Percentiles rank a stretch among this genome's conserved stretches.
Conservation (phyloP, 2,888 invertebrate genomes). For the Embidobia sp. region DNA sequence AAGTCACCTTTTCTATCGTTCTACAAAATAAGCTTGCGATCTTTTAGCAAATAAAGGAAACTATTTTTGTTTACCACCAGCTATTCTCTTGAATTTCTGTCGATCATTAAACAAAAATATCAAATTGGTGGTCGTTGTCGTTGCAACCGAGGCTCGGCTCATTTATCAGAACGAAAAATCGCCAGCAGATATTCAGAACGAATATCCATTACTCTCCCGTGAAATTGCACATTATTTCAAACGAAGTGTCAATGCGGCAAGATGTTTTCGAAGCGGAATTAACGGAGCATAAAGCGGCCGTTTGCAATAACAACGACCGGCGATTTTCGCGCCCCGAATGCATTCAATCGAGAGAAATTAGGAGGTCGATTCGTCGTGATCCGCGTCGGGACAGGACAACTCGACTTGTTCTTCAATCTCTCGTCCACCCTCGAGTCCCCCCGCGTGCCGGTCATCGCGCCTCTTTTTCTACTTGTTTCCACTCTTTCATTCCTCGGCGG, state of each 20-base stretch:
- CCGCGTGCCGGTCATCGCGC: constrained; percentile 21
- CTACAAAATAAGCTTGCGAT: too few relatives aligned
- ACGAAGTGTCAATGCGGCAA: constrained; percentile 33
- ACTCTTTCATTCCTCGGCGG: constrained; percentile 50
- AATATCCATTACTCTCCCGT: constrained; percentile 14
- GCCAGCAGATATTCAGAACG: not conserved
- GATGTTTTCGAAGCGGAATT: constrained; percentile 23
- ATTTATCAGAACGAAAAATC: not conserved
- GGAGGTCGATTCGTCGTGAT: constrained; percentile 75
- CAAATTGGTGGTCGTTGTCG: too few relatives aligned
- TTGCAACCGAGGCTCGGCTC: too few relatives aligned
- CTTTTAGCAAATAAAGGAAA: too few relatives aligned
- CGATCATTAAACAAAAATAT: too few relatives aligned
- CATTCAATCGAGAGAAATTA: constrained; percentile 77
- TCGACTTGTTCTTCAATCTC: constrained; percentile 31
- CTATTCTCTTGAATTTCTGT: not conserved
- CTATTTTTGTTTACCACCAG: too few relatives aligned
- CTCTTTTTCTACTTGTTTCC: constrained; percentile 48
- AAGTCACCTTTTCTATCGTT: too few relatives aligned
- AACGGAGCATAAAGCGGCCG: constrained; percentile 49
- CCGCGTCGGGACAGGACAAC: constrained; percentile 60
- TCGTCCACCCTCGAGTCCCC: constrained; percentile 37
- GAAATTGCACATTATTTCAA: constrained; percentile 20
- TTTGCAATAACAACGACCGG: constrained; percentile 39
- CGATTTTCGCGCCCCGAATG: constrained; percentile 75